Evolutionary conservation across 1,140 invertebrate genomes (phyloP).

Genomic region (Ephestia elutella): DNA sequence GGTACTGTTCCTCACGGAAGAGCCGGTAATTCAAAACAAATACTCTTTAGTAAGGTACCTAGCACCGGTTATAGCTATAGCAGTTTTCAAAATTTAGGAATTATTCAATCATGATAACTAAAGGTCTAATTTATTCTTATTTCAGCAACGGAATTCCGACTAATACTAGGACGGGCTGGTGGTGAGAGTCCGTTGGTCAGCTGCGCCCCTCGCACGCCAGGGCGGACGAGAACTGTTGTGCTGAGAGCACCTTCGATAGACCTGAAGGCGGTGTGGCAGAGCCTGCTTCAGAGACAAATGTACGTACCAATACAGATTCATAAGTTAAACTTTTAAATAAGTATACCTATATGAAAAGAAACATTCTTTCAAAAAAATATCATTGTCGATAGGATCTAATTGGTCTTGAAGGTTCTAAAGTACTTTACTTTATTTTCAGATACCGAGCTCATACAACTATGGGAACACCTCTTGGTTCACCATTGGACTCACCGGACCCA

Average conservation of each 20-base stretch:
- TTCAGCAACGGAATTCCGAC: conserved; percentile 82
- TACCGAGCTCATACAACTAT: conserved; percentile 80
- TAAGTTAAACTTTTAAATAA: conserved; percentile 5
- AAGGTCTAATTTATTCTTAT: conserved; percentile 15
- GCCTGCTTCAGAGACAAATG: conserved; percentile 90
- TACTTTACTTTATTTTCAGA: conserved; percentile 58
- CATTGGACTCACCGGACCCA: conserved; percentile 80
- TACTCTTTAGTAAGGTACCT: too few species aligned
- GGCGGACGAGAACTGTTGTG: conserved; percentile 80
- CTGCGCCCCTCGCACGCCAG: conserved; percentile 78
- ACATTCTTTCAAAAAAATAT: too few species aligned
- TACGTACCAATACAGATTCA: conserved; percentile 63
- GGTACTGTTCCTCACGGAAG: too few species aligned
- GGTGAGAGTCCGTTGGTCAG: conserved; percentile 80
- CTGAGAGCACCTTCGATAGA: conserved; percentile 86
- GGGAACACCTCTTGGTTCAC: conserved; percentile 80
- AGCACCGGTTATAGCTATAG: too few species aligned
- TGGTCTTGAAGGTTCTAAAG: too few species aligned
- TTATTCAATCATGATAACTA: too few species aligned
- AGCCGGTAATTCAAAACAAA: too few species aligned
- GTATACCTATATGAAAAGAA: too few species aligned
- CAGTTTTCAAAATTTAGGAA: too few species aligned
- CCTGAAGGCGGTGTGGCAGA: conserved; percentile 91
- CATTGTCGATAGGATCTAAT: too few species aligned
- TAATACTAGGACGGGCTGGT: conserved; percentile 77